Evolutionary conservation across 2,797 vertebrate genomes (phyloP).

Genomic region (Tapirus indicus): DNA sequence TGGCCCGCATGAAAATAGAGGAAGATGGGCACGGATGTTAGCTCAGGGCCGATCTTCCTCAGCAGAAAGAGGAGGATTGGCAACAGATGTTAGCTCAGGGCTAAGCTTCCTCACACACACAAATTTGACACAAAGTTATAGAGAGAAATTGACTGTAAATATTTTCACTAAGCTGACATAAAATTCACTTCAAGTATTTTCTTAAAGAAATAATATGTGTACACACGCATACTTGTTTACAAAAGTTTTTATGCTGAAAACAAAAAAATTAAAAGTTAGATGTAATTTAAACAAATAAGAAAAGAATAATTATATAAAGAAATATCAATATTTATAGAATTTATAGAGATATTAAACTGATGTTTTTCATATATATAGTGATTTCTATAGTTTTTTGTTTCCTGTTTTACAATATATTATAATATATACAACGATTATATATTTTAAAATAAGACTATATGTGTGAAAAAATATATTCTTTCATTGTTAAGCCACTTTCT

Average conservation of each 20-base stretch:
- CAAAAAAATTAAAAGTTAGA: background rate
- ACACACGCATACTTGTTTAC: background rate
- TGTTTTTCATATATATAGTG: background rate
- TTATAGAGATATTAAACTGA: background rate
- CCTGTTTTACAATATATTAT: background rate
- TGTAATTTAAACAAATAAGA: background rate
- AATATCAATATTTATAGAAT: background rate
- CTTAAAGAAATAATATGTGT: background rate
- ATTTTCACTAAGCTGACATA: background rate
- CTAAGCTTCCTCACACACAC: no score
- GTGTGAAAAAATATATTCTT: background rate
- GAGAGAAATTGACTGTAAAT: background rate
- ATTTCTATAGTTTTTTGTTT: background rate
- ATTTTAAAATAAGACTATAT: background rate
- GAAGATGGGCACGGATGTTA: no score
- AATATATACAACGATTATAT: background rate
- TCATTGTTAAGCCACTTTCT: background rate
- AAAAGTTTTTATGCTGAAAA: background rate
- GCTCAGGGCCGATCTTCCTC: no score
- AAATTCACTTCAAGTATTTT: background rate
- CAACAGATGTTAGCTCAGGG: no score
- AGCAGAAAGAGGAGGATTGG: no score
- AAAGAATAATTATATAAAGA: background rate
- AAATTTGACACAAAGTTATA: background rate
- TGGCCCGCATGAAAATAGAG: no score